These are phyloP conservation scores for Nixonia krombeini DNA, from an alignment of 1,140 invertebrate genomes.

Conservation along the genomic window DNA sequence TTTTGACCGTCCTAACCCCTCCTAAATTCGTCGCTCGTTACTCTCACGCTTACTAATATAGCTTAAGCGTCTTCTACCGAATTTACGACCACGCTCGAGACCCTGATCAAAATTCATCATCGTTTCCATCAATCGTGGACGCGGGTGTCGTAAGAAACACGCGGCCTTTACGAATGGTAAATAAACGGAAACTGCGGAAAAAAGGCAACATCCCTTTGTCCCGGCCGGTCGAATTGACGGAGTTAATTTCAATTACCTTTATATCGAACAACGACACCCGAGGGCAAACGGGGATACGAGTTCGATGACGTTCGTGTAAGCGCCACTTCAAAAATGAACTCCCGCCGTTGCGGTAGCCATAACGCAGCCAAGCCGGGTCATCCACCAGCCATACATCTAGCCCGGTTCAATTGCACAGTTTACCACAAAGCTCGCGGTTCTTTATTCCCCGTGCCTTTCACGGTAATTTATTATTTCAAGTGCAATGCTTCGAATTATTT, in stretches of 20 bases:
- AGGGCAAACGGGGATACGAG: background rate
- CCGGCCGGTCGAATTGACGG: no score
- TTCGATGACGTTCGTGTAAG: constrained; percentile 17
- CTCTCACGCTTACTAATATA: constrained; percentile 14
- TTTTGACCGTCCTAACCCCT: constrained; percentile 37
- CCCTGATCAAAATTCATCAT: no score
- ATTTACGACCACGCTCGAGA: no score
- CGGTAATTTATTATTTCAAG: constrained; percentile 54
- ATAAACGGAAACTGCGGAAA: no score
- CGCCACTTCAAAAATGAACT: constrained; percentile 30
- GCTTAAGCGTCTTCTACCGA: no score
- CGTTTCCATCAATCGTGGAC: no score
- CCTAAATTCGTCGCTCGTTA: constrained; percentile 28
- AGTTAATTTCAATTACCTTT: no score
- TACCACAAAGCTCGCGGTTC: constrained; percentile 41
- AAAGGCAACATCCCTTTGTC: no score
- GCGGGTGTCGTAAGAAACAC: no score
- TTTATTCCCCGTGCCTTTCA: constrained; percentile 45
- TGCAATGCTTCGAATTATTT: constrained; percentile 48
- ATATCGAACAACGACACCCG: background rate
- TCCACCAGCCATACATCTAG: constrained; percentile 50
- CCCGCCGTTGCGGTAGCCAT: constrained; percentile 28
- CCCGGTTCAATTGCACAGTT: constrained; percentile 54
- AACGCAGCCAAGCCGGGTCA: constrained; percentile 13
- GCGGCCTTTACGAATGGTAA: no score